Evolutionary conservation across 1,140 invertebrate species (phyloP).

Genomic region (Ips nitidus): DNA sequence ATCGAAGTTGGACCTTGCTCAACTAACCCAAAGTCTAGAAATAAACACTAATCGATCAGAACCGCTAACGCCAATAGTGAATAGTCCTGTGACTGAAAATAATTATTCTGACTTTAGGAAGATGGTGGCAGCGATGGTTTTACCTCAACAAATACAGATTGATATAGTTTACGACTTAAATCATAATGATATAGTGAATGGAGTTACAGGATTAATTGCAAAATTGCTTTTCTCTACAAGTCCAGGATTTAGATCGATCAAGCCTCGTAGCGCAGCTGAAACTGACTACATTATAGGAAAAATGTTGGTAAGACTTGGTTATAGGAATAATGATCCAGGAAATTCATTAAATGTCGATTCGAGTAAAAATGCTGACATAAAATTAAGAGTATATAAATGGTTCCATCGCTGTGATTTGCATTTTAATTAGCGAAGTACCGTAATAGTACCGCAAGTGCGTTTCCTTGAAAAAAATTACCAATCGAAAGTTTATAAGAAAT

Average conservation of each 20-base stretch:
- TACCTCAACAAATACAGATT: constrained; percentile 1
- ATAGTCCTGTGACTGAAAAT: constrained; percentile 7
- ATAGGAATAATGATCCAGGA: background rate
- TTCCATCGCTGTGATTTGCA: too few relatives aligned
- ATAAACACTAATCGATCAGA: background rate
- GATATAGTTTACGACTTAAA: background rate
- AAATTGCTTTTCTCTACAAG: background rate
- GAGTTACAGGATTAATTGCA: background rate
- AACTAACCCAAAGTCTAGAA: background rate
- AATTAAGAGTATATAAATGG: too few relatives aligned
- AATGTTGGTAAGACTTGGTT: constrained; percentile 2
- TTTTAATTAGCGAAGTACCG: too few relatives aligned
- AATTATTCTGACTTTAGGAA: background rate
- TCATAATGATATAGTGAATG: background rate
- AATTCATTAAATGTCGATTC: background rate
- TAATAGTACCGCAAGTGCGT: too few relatives aligned
- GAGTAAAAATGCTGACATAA: too few relatives aligned
- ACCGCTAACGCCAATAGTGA: background rate
- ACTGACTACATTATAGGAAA: background rate
- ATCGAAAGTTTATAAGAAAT: too few relatives aligned
- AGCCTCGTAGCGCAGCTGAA: too few relatives aligned
- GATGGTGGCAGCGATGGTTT: background rate
- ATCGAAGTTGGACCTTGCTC: background rate
- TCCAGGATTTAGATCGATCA: background rate
- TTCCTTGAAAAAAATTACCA: too few relatives aligned